Evolutionary conservation across 23 tunicate species (phyloP).

Genomic region (Pegea sp.): DNA sequence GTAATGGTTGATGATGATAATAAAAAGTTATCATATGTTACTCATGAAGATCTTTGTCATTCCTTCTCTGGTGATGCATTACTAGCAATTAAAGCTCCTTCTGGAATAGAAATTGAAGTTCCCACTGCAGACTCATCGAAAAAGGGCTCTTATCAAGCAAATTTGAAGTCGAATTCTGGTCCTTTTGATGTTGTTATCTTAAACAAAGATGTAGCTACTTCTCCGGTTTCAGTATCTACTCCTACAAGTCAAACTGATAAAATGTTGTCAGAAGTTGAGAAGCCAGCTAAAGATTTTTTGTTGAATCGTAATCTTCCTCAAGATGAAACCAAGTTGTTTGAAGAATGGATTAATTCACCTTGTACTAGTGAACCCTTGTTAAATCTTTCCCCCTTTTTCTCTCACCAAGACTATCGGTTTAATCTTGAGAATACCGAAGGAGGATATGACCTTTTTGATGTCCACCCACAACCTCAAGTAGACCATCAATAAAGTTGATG

Average conservation of each 20-base stretch:
- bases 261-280: background rate
- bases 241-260: no score
- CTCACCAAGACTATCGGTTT: slow-evolving; percentile 66
- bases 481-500: no score
- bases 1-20: slow-evolving; percentile 84
- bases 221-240: no score
- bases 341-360: no score
- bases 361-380: slow-evolving; percentile 68
- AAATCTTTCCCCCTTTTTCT: slow-evolving; percentile 49
- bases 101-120: slow-evolving; percentile 83
- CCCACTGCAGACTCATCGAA: slow-evolving; percentile 40
- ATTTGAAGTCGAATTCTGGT: slow-evolving; percentile 51
- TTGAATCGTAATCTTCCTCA: no score
- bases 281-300: no score
- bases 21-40: slow-evolving; percentile 51
- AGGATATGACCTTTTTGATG: slow-evolving; percentile 77
- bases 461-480: no score
- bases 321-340: no score
- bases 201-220: no score
- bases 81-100: slow-evolving; percentile 72
- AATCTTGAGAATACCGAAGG: slow-evolving; percentile 73
- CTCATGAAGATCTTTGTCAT: slow-evolving; percentile 76
- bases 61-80: slow-evolving; percentile 47
- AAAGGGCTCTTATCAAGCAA: slow-evolving; percentile 59
- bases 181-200: slow-evolving; percentile 50